Evolutionary conservation across 2,797 vertebrate species (phyloP).

Genomic region (Gymnoscopelus braueri): DNA sequence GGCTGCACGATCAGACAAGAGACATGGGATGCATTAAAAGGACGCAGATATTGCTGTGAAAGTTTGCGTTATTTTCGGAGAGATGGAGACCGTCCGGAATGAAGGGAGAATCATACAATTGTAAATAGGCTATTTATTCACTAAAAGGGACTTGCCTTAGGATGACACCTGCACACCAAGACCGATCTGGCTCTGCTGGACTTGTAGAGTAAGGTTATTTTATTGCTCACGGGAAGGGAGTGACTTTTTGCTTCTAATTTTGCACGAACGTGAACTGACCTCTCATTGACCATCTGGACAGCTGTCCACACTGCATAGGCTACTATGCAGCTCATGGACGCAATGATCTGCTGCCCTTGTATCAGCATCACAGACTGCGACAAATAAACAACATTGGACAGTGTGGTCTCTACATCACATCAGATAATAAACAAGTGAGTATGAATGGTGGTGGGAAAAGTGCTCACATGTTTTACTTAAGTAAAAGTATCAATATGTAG

Average conservation of each 20-base stretch:
- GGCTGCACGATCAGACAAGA: not conserved
- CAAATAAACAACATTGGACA: not conserved
- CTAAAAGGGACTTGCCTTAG: conserved; percentile 15
- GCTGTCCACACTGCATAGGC: not conserved
- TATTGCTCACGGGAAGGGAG: conserved; percentile 17
- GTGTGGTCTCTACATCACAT: not conserved
- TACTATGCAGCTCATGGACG: conserved; percentile 21
- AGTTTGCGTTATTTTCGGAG: conserved; percentile 28
- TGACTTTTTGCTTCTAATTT: conserved; percentile 20
- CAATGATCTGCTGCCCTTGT: conserved; percentile 16
- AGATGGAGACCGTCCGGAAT: conserved; percentile 35
- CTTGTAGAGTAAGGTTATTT: conserved; percentile 11
- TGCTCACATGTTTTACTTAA: too few relatives aligned
- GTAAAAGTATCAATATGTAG: too few relatives aligned
- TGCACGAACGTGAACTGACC: not conserved
- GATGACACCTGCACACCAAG: conserved; percentile 52
- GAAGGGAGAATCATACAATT: not conserved
- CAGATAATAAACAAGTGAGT: conserved; percentile 41
- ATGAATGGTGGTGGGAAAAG: not conserved
- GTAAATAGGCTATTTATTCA: not conserved
- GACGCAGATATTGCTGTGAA: conserved; percentile 40
- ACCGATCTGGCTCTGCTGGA: conserved; percentile 21
- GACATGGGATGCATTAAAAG: conserved; percentile 49
- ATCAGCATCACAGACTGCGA: conserved; percentile 19
- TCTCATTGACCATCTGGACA: not conserved